Base-by-base conservation (phyloP, 1,140 invertebrate genomes). In the Leptinotarsa defecta region DNA sequence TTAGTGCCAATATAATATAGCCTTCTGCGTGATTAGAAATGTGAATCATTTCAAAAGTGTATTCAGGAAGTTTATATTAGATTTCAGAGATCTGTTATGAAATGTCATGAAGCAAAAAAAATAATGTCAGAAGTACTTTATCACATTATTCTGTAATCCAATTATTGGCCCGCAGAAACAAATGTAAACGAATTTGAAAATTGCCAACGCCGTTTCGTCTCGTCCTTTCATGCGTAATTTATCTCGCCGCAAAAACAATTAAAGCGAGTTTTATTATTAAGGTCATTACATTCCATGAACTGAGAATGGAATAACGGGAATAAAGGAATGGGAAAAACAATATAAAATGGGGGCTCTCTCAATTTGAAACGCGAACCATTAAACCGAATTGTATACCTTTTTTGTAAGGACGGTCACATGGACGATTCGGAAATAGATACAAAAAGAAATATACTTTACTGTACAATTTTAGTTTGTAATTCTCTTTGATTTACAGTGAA, bases 281-380 rank as follows among this genome's bases (percentile, higher is more conserved):
- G 27, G 64, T 22, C 20, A 67, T 67, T 67, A 22, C 20, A 67
- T 34, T 67, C 27, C 64, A 34, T 34, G 20, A 67, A 67, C 64
- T 67, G 64, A 57, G 22, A 67, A 67, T 67, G 64, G 22, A 67
- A 67, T 67, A 67, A 67, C 64, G 13, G 64, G 15, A 67, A 24
- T 67, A 22, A 22, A 13, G 22, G 17, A 67, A 67, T 15, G 20
- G 64, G n/a, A 67, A 67, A 67, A 67, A 67, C 64, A 34, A 22
- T 22, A 67, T 67, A 24, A 67, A 67, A 34, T 22, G 20, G 27
- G 22, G 22, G 27, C 27, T 15, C 64, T 67, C 64, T 67, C 20
- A 67, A 67, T 67, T 67, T 34, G 22, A 67, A 22, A 15, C 64
- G 64, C 20, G 64, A 15, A 24, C 64, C 64, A 34, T 67, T 67